Conservation (phyloP, 2,113 vertebrate genomes). For the Pagrus major region DNA sequence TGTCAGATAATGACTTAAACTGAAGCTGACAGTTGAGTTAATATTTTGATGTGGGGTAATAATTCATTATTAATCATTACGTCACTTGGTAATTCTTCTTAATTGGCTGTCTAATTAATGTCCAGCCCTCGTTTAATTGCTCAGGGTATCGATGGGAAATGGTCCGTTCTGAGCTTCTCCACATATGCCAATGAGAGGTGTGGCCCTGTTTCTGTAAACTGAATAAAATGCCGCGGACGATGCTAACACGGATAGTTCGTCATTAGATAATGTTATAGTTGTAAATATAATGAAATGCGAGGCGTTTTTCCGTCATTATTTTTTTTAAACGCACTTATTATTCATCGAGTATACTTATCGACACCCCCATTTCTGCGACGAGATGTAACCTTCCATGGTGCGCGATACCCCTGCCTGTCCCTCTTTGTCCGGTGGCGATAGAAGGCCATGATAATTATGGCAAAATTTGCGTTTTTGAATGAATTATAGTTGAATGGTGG, state of each 20-base stretch:
- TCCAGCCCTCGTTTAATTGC: slow-evolving; percentile 38
- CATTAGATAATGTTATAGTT: rapidly evolving
- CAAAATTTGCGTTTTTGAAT: slow-evolving; percentile 85
- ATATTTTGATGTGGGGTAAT: background rate
- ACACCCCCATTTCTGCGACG: slow-evolving; percentile 66
- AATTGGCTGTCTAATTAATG: slow-evolving; percentile 54
- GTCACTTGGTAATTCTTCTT: slow-evolving; percentile 17
- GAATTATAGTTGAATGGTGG: slow-evolving; percentile 83
- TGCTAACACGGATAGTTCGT: rapidly evolving
- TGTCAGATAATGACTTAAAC: background rate
- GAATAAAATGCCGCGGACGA: background rate
- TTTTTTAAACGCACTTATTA: background rate
- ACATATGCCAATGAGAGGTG: slow-evolving; percentile 42
- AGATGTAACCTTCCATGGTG: slow-evolving; percentile 72
- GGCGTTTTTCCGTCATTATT: rapidly evolving
- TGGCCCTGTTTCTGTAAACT: background rate
- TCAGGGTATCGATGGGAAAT: slow-evolving; percentile 45
- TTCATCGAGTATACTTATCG: background rate
- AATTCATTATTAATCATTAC: slow-evolving; percentile 20
- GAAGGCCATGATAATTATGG: slow-evolving; percentile 85
- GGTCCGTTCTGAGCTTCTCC: slow-evolving; percentile 62
- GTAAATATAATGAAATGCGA: rapidly evolving
- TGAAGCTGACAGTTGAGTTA: slow-evolving; percentile 4
- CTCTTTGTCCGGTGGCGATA: slow-evolving; percentile 87
- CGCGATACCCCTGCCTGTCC: slow-evolving; percentile 79